A percentile compares a stretch with the other conserved stretches of the same genome.
Evolutionary conservation across 2,888 invertebrate genomes (phyloP).

Genomic region (Drosophila barbarae): DNA sequence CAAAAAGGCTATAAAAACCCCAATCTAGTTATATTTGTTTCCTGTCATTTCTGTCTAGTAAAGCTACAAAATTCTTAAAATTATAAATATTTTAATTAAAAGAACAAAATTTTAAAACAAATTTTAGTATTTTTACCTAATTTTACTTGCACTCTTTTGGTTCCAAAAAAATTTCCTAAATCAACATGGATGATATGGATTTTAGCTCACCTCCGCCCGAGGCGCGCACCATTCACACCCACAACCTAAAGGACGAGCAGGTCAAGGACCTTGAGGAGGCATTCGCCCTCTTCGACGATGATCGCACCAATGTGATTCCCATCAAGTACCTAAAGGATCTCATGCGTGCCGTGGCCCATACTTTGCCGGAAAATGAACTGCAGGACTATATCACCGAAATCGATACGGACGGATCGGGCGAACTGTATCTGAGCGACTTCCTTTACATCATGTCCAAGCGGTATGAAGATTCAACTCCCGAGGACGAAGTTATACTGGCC

Average conservation of each 20-base stretch:
- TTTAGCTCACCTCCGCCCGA: constrained; percentile 54
- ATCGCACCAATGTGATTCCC: constrained; percentile 32
- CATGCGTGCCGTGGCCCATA: constrained; percentile 51
- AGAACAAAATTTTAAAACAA: not conserved
- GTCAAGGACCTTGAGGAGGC: constrained; percentile 45
- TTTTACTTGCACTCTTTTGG: not conserved
- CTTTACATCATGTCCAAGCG: constrained; percentile 54
- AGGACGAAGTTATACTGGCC: constrained; percentile 58
- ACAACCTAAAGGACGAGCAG: constrained; percentile 43
- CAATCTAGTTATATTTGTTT: not conserved
- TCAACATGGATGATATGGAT: constrained; percentile 57
- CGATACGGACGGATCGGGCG: constrained; percentile 54
- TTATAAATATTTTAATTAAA: not conserved
- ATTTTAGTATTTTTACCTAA: not conserved
- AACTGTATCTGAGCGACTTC: constrained; percentile 53
- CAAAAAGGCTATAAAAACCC: not conserved
- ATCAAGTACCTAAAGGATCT: constrained; percentile 49
- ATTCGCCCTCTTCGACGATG: constrained; percentile 48
- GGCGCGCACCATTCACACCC: constrained; percentile 34
- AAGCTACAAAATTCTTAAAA: not conserved
- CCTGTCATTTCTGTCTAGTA: not conserved
- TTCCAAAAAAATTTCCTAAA: not conserved
- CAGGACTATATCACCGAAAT: constrained; percentile 50
- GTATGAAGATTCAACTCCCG: constrained; percentile 41
- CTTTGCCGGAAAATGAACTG: constrained; percentile 52